Conservation (phyloP, 2,888 invertebrate species). For the Papilio protenor region DNA sequence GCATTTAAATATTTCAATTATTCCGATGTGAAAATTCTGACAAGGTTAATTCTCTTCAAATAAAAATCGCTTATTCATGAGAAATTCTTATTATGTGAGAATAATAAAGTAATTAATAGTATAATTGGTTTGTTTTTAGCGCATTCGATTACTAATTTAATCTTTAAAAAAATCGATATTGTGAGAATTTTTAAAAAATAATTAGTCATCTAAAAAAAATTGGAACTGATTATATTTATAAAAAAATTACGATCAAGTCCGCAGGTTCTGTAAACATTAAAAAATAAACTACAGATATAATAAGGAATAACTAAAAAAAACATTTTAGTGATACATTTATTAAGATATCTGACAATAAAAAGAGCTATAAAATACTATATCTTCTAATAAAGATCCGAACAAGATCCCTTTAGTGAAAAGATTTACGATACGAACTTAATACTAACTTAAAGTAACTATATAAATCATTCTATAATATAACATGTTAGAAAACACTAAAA, state of each 20-base stretch:
- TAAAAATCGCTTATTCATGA: not conserved
- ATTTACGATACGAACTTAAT: not conserved
- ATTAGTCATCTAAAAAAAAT: not conserved
- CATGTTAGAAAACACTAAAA: conserved; percentile 23
- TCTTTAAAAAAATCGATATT: not conserved
- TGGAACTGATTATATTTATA: not conserved
- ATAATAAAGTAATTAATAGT: conserved; percentile 7
- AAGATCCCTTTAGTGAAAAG: not conserved
- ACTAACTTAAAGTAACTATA: too few relatives aligned
- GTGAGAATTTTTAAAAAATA: not conserved
- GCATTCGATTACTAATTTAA: not conserved
- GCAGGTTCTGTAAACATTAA: too few relatives aligned
- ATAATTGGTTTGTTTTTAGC: not conserved
- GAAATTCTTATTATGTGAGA: not conserved
- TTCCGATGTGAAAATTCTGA: not conserved
- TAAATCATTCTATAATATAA: conserved; percentile 1
- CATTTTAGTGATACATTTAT: too few relatives aligned
- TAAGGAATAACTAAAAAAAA: too few relatives aligned
- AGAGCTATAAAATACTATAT: not conserved
- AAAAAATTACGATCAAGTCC: too few relatives aligned
- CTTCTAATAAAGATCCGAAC: not conserved
- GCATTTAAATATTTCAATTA: not conserved
- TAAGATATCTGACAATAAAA: not conserved
- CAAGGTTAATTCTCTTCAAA: not conserved
- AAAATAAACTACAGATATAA: too few relatives aligned